Base-by-base conservation (phyloP, 2,113 vertebrate genomes). In the Blennius ocellaris region DNA sequence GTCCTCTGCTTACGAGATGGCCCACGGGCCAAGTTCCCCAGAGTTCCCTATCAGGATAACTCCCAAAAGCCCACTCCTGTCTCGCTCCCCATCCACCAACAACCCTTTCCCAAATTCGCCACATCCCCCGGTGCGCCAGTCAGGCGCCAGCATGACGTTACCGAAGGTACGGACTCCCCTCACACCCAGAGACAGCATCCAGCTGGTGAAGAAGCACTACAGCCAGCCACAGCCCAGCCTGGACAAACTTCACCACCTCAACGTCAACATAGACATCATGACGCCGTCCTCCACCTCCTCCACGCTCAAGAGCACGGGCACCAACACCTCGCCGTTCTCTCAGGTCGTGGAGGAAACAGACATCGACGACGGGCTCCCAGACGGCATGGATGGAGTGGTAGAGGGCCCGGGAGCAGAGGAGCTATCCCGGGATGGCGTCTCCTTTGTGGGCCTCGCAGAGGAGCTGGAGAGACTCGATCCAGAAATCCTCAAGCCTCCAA, bases 191-290 rank as follows among this genome's bases (percentile, higher is more conserved):
- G 96, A 96, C 92, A 96, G 96, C 83, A 95, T 97, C 81, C 95
- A 96, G 5, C 90, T 96, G 82, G 93, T 94, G 5, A 96, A 96
- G 86, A 96, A 96, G 77, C 95, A 96, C 65, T 94, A 93, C 89
- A 96, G 96, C 90, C 96, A 97, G 14, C 96, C 95, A 0, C 96
- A 96, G 69, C 86, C 95, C 53, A 82, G 91, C 58, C 40, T 89
- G 51, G 94, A 94, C 70, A 21, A 88, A 40, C 92, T 93, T 2
- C 91, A 92, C 68, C 84, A 5, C 40, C 69, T 94, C 60, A 92
- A 87, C 16, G 87, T 93, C 11, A 92, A 73, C 80, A 93, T 94
- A 44, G 93, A 95, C 78, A 90, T 94, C 17, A 81, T 81, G 85
- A 74, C 64, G n/a, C 55, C 87, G 0, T 83, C 75, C 73, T 88